Percentiles rank a stretch among this genome's conserved stretches.
Evolutionary conservation across 2,888 invertebrate species (phyloP).

Genomic region (Lycophotia porphyrea): DNA sequence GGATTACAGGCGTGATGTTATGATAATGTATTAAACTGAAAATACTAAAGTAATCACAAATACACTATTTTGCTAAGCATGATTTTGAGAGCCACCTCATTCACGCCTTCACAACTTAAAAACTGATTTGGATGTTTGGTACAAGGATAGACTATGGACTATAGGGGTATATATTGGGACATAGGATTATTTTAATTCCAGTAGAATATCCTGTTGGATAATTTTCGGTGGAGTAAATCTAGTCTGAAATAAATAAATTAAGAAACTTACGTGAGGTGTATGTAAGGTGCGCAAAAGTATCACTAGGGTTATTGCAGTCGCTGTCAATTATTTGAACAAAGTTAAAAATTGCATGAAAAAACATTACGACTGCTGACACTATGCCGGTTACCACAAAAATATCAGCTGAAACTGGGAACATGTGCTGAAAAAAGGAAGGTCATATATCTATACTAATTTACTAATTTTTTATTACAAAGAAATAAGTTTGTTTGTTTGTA

Average conservation of each 20-base stretch:
- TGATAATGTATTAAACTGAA: background rate
- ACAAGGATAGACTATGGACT: background rate
- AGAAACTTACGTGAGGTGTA: constrained; percentile 68
- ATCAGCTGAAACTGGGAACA: constrained; percentile 56
- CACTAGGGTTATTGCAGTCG: constrained; percentile 66
- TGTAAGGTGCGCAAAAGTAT: constrained; percentile 64
- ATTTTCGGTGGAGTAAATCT: background rate
- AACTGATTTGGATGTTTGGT: background rate
- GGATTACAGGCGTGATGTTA: no score
- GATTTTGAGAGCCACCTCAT: no score
- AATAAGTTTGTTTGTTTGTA: no score
- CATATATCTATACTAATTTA: no score
- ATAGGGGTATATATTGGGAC: no score
- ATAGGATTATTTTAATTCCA: background rate
- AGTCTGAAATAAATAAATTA: background rate
- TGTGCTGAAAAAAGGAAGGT: constrained; percentile 50
- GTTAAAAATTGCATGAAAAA: constrained; percentile 59
- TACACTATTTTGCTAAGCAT: background rate
- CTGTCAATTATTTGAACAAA: constrained; percentile 61
- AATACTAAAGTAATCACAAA: background rate
- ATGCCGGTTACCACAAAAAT: constrained; percentile 58
- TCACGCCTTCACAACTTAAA: background rate
- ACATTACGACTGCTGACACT: constrained; percentile 56
- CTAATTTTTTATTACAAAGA: no score
- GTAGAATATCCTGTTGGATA: background rate